Evolutionary conservation across 2,113 vertebrate genomes (phyloP).

Genomic region (Burhinus bistriatus): DNA sequence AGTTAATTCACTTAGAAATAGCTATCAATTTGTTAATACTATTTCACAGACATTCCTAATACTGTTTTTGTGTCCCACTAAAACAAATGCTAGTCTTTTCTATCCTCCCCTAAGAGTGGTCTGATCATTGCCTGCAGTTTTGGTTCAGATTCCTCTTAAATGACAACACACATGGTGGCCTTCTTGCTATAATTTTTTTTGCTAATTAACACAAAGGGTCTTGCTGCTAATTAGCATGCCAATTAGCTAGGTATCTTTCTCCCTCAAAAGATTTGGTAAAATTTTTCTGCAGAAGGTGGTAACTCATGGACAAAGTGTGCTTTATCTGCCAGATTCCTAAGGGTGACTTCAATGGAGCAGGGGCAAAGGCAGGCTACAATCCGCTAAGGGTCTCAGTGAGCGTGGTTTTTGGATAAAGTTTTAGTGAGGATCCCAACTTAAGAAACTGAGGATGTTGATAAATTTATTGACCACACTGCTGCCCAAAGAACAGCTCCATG

Average conservation of each 20-base stretch:
- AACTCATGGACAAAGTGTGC: not conserved
- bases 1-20: constrained; percentile 33
- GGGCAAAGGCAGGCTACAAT: not conserved
- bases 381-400: not conserved
- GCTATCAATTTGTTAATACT: constrained; percentile 46
- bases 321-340: not conserved
- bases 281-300: not conserved
- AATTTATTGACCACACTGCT: not conserved
- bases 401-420: not conserved
- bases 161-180: not conserved
- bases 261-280: not conserved
- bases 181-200: not conserved
- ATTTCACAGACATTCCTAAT: constrained; percentile 34
- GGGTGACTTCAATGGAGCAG: not conserved
- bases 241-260: not conserved
- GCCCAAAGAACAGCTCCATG: not conserved
- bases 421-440: not conserved
- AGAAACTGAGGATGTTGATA: not conserved
- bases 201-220: not conserved
- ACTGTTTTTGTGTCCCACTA: constrained; percentile 31
- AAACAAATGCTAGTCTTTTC: constrained; percentile 34
- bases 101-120: not conserved
- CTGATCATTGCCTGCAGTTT: not conserved
- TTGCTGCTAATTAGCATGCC: not conserved
- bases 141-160: not conserved